These are phyloP conservation scores for Pyrrhosoma nymphula DNA, from an alignment of 2,888 invertebrate genomes.

Conservation along the genomic window DNA sequence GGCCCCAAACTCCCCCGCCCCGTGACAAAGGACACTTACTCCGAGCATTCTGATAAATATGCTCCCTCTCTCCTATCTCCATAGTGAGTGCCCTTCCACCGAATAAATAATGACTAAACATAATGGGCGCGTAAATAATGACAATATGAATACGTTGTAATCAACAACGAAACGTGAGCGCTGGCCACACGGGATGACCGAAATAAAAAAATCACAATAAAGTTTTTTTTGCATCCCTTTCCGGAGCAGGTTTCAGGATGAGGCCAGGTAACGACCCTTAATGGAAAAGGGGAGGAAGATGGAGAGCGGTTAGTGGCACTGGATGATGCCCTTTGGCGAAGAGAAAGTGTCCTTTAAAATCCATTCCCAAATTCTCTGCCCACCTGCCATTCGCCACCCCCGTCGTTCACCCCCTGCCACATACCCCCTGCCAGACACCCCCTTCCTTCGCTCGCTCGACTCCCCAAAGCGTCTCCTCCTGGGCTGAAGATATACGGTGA, in stretches of 20 bases:
- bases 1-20: neutral
- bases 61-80: neutral
- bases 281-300: neutral
- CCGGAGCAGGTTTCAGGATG: constrained; percentile 15
- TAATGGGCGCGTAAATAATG: neutral
- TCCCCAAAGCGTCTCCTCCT: constrained; percentile 38
- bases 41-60: neutral
- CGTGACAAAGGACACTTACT: neutral
- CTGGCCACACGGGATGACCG: neutral
- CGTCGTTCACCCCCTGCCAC: neutral
- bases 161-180: neutral
- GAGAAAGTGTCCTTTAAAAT: constrained; percentile 28
- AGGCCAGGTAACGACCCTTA: neutral
- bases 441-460: constrained; percentile 6
- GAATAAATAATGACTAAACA: neutral
- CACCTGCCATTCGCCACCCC: neutral
- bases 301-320: neutral
- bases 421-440: neutral
- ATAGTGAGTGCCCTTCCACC: neutral
- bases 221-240: neutral
- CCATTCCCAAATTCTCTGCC: neutral
- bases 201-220: neutral
- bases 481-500: constrained; percentile 54
- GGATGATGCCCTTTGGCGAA: neutral
- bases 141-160: neutral